Evolutionary conservation across 2,888 invertebrate genomes (phyloP).

Genomic region (Microplitis deprimator): DNA sequence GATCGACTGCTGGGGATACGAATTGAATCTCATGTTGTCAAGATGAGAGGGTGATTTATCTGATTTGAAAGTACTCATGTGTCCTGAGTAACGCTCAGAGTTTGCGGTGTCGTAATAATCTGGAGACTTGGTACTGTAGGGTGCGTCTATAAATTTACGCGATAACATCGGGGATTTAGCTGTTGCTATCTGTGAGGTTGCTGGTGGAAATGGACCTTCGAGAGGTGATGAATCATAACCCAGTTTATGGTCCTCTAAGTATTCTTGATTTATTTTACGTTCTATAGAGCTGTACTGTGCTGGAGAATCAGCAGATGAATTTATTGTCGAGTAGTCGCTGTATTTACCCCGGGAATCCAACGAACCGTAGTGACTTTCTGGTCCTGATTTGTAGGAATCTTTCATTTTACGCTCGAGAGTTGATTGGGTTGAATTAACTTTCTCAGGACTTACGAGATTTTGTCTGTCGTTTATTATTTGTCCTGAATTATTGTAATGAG

Average conservation of each 20-base stretch:
- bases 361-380: slow-evolving; percentile 57
- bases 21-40: slow-evolving; percentile 35
- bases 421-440: slow-evolving; percentile 64
- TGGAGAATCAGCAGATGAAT: slow-evolving; percentile 52
- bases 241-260: slow-evolving; percentile 41
- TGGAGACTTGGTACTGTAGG: not conserved
- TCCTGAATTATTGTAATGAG: slow-evolving; percentile 41
- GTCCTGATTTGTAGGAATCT: slow-evolving; percentile 51
- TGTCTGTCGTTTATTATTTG: slow-evolving; percentile 58
- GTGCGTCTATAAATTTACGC: slow-evolving; percentile 28
- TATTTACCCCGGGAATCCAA: slow-evolving; percentile 53
- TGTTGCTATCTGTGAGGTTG: slow-evolving; percentile 28
- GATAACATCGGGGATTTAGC: slow-evolving; percentile 50
- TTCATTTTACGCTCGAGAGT: slow-evolving; percentile 65
- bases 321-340: slow-evolving; percentile 44
- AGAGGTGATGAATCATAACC: slow-evolving; percentile 33
- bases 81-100: slow-evolving; percentile 15
- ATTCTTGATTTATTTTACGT: slow-evolving; percentile 62
- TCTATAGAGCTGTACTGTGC: slow-evolving; percentile 64
- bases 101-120: not conserved
- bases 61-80: slow-evolving; percentile 61
- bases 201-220: slow-evolving; percentile 40
- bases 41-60: not conserved
- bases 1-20: slow-evolving; percentile 29
- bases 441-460: slow-evolving; percentile 65